Base-by-base conservation (phyloP, 2,888 invertebrate genomes). In the Calameuta idolon region DNA sequence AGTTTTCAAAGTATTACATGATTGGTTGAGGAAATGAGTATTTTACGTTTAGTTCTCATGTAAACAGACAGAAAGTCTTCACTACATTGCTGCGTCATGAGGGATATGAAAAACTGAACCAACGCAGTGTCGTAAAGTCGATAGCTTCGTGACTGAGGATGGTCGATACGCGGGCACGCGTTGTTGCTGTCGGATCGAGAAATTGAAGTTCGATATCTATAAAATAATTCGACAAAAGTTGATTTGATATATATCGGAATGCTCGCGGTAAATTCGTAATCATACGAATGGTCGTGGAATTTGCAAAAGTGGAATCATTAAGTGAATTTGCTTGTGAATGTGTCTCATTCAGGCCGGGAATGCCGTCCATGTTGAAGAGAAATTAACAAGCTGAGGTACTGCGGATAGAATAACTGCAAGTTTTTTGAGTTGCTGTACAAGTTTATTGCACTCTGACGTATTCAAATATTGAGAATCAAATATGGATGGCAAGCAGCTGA, bases 181-280 rank as follows among this genome's bases (percentile, higher is more conserved):
- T 86, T 85, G 87, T 87, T 88, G 85, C 83, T 85, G 85, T 81
- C 82, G 81, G 83, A 90, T 84, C 90, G 90, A 89, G 89, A 88
- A 87, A 90, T 90, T 90, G 88, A 89, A 88, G 88, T 90, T 90
- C 90, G 90, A 90, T 90, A 89, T 86, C 86, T 88, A 86, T 84
- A 85, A 82, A 87, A 88, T 87, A 87, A 87, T 87, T 87, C 86
- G 86, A 87, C 85, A 86, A 81, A 87, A 82, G 81, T 80, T 83
- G 86, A 80, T 85, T 83, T 82, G 83, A 83, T 83, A 85, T 86
- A 88, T 88, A 31, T 31, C 87, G 87, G 83, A 81, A 79, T 81
- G 80, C 79, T 79, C 88, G 89, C 89, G 88, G 87, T 87, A 86
- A 89, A 88, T 85, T 88, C 76, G 81, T 84, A 80, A 80, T 86